Evolutionary conservation across 1,140 invertebrate genomes (phyloP).

Genomic region (Adoxophyes honmai): DNA sequence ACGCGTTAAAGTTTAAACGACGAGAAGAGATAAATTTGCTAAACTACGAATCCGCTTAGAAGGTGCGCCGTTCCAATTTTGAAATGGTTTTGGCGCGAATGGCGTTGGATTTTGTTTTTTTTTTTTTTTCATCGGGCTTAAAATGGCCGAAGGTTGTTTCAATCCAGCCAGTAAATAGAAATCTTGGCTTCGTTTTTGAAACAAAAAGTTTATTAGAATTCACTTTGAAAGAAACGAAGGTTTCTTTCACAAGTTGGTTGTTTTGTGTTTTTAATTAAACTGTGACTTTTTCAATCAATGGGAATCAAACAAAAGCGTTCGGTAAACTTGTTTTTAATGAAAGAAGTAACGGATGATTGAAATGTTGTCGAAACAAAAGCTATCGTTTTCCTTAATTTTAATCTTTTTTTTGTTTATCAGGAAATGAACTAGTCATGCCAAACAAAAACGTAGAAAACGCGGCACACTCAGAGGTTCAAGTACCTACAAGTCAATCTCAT

Average conservation of each 20-base stretch:
- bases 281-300: not conserved
- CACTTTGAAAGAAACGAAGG: not conserved
- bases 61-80: constrained; percentile 54
- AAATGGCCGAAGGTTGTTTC: constrained; percentile 16
- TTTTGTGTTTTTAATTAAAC: not conserved
- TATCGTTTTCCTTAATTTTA: no score
- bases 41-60: constrained; percentile 54
- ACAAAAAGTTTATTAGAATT: not conserved
- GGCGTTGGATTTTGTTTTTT: constrained; percentile 30
- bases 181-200: constrained; percentile 5
- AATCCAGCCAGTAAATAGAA: constrained; percentile 17
- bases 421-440: no score
- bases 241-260: not conserved
- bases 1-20: constrained; percentile 17
- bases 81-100: constrained; percentile 51
- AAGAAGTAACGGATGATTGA: no score
- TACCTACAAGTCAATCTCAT: no score
- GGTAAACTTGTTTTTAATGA: not conserved
- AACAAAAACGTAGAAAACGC: no score
- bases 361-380: no score
- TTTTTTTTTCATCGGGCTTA: constrained; percentile 14
- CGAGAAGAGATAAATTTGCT: constrained; percentile 17
- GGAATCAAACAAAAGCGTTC: not conserved
- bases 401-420: no score
- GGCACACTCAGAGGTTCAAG: no score